Evolutionary conservation across 30 jellyfish, hydroid and myxozoan species (phyloP).

Genomic region (Euphysa ruthae): DNA sequence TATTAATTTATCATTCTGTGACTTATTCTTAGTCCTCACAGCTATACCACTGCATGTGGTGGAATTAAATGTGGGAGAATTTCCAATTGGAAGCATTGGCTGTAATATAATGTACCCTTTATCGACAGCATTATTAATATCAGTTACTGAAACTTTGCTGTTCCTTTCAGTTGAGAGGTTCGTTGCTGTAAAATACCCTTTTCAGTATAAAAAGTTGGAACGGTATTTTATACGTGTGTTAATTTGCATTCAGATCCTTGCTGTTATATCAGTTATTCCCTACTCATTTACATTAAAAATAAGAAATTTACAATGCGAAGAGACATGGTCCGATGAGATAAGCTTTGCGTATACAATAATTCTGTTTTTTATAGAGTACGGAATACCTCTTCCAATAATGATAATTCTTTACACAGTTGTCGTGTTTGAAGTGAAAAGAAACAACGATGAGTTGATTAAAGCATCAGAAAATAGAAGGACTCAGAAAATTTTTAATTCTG

Average conservation of each 20-base stretch:
- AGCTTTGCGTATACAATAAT: constrained; percentile 16
- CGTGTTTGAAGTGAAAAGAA: background rate
- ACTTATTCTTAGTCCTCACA: constrained; percentile 14
- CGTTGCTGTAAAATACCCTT: constrained; percentile 42
- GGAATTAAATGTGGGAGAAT: constrained; percentile 13
- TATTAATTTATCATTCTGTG: constrained; percentile 38
- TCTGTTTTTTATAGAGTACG: constrained; percentile 25
- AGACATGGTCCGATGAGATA: constrained; percentile 12
- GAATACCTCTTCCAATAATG: constrained; percentile 37
- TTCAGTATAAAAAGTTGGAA: background rate
- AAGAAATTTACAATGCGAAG: background rate
- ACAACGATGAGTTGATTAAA: constrained; percentile 18
- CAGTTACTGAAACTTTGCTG: constrained; percentile 35
- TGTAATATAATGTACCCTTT: constrained; percentile 38
- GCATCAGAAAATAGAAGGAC: background rate
- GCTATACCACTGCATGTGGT: constrained; percentile 28
- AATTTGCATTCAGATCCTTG: constrained; percentile 8
- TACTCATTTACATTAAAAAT: constrained; percentile 9
- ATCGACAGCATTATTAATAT: constrained; percentile 28
- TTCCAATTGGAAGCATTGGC: constrained; percentile 36
- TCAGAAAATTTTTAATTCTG: background rate
- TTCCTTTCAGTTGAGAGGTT: constrained; percentile 29
- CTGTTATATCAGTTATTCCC: constrained; percentile 35
- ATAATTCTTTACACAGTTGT: constrained; percentile 9
- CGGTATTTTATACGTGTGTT: background rate